phyloP scores from a whole-genome alignment of 2,113 vertebrate genomes.

The Lucifuga dentata region DNA sequence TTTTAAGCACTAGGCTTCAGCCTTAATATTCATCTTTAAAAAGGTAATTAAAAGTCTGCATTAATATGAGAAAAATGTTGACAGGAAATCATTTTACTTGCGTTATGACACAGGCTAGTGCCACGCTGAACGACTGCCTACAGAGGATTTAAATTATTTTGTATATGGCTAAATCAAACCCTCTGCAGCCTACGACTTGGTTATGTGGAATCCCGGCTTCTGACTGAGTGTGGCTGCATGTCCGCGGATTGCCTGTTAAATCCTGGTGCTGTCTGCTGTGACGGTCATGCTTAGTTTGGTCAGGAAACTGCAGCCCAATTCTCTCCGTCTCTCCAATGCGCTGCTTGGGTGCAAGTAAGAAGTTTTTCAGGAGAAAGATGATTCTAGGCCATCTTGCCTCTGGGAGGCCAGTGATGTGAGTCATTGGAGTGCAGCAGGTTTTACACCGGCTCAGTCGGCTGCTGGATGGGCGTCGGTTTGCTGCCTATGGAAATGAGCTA shows the following conservation, averaged over 20 bases:
- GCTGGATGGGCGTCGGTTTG: slow-evolving; percentile 42
- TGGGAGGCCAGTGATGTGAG: slow-evolving; percentile 67
- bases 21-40: slow-evolving; percentile 60
- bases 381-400: slow-evolving; percentile 65
- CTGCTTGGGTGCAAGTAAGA: slow-evolving; percentile 6
- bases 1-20: slow-evolving; percentile 59
- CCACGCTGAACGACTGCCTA: slow-evolving; percentile 27
- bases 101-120: slow-evolving; percentile 36
- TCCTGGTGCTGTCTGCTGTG: slow-evolving; percentile 25
- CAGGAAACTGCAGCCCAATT: slow-evolving; percentile 45
- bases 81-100: slow-evolving; percentile 58
- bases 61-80: slow-evolving; percentile 55
- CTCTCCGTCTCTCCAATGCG: slow-evolving; percentile 17
- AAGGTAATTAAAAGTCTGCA: slow-evolving; percentile 70
- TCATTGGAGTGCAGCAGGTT: slow-evolving; percentile 69
- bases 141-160: slow-evolving; percentile 42
- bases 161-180: slow-evolving; percentile 41
- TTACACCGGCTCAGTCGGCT: slow-evolving; percentile 67
- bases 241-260: slow-evolving; percentile 53
- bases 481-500: slow-evolving; percentile 74
- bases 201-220: slow-evolving; percentile 38
- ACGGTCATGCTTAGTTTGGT: slow-evolving; percentile 53
- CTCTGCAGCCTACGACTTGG: slow-evolving; percentile 20
- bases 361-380: slow-evolving; percentile 44
- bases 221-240: slow-evolving; percentile 42